Evolutionary conservation across 2,888 invertebrate species (phyloP), one percentile per base, ranked within the genome.

Genomic region (Scelioninae gen. 1): DNA sequence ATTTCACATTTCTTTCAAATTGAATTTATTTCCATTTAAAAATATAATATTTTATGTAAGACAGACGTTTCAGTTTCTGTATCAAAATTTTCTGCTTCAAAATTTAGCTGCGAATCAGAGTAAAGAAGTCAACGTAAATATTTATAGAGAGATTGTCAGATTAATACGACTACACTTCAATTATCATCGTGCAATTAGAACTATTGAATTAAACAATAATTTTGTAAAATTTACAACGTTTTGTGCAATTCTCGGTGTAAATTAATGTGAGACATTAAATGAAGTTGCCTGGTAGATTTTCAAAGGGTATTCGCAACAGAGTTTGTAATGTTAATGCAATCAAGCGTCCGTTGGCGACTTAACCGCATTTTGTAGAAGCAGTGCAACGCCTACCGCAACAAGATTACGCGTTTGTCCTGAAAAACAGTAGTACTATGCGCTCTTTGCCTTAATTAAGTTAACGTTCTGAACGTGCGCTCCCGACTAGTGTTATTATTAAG

Each of bases 271-370:
- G 69, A 47, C 75, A 63, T 75, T 75, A 69, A 81, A 81, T 63
- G 68, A 69, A 81, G 63, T 62, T 75, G 75, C 31, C 62, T 16
- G 49, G 55, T 16, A 32, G 75, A 81, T 81, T 81, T 81, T 75
- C 75, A 81, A 81, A 75, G 68, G 80, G 51, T n/a, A n/a, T 56
- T 81, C 51, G 66, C 69, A 55, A 47, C 55, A 62, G 75, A 62
- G 69, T 75, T 81, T 81, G 80, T 77, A 82, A 74, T 78, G 77
- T 82, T 74, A 78, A 82, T 78, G 74, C 78, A 82, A 82, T 82
- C 74, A 78, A 78, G 82, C 74, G 82, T 74, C 56, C 78, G 82
- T 58, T 60, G 82, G 53, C 45, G 69, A 74, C 69, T 62, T 77
- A 77, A 82, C 74, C 74, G 74, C 78, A 78, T 78, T 82, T 78